Conservation (phyloP, 2,113 vertebrate species). For the Thryonomys swinderianus region DNA sequence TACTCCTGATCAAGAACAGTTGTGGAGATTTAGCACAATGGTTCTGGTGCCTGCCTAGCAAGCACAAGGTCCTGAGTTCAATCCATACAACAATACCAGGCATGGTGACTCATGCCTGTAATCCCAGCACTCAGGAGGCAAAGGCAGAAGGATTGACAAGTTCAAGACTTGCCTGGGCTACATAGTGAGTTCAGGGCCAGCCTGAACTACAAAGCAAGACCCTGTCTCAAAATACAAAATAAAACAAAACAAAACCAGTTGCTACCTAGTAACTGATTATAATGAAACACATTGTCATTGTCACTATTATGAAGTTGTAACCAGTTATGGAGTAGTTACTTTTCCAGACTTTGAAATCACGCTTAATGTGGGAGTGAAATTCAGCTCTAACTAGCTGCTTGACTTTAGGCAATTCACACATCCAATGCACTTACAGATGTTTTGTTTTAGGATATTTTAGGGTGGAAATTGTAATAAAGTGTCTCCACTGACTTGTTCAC, state of each 20-base stretch:
- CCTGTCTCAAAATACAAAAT: too few species aligned
- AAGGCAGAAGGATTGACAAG: too few species aligned
- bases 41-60: too few species aligned
- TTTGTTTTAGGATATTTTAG: background rate
- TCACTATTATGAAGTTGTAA: accelerated
- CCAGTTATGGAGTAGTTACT: background rate
- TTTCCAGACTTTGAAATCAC: background rate
- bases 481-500: background rate
- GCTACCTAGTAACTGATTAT: background rate
- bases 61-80: too few species aligned
- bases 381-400: background rate
- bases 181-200: too few species aligned
- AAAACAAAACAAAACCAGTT: too few species aligned
- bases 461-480: background rate
- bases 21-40: too few species aligned
- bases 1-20: background rate
- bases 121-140: too few species aligned
- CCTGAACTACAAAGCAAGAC: too few species aligned
- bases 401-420: background rate
- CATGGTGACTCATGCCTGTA: too few species aligned
- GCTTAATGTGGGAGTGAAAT: background rate
- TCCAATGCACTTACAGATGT: background rate
- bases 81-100: too few species aligned
- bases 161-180: too few species aligned
- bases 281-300: background rate